Conservation (phyloP, 2,888 invertebrate genomes). For the Kryphioiulus occultus region DNA sequence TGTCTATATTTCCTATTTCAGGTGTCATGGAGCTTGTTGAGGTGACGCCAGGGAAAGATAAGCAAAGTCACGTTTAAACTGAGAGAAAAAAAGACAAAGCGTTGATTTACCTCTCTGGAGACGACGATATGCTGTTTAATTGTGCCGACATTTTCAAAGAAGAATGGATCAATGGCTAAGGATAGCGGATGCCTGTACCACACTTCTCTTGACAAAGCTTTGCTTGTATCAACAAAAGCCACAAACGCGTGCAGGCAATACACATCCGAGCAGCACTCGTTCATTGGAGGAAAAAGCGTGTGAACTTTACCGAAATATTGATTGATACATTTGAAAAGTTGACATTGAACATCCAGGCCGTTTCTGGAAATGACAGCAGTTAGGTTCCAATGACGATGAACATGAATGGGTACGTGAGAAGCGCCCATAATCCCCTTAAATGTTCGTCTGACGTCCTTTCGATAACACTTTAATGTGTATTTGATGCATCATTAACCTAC, state of each 20-base stretch:
- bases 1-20: not conserved
- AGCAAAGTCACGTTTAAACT: not conserved
- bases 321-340: not conserved
- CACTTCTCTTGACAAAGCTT: not conserved
- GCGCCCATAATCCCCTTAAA: not conserved
- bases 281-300: not conserved
- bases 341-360: not conserved
- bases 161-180: slow-evolving; percentile 28
- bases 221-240: not conserved
- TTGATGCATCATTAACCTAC: not conserved
- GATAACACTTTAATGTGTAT: not conserved
- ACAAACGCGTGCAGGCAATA: not conserved
- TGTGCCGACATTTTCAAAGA: not conserved
- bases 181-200: not conserved
- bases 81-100: not conserved
- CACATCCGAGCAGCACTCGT: not conserved
- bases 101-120: not conserved
- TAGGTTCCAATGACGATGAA: not conserved
- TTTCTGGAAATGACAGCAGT: not conserved
- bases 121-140: not conserved
- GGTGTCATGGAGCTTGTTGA: not conserved
- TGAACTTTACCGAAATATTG: not conserved
- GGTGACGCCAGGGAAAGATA: not conserved
- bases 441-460: not conserved
- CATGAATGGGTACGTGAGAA: not conserved